These are phyloP conservation scores for Sylvilagus bachmani DNA, from an alignment of 2,113 vertebrate genomes.

Conservation along the genomic window DNA sequence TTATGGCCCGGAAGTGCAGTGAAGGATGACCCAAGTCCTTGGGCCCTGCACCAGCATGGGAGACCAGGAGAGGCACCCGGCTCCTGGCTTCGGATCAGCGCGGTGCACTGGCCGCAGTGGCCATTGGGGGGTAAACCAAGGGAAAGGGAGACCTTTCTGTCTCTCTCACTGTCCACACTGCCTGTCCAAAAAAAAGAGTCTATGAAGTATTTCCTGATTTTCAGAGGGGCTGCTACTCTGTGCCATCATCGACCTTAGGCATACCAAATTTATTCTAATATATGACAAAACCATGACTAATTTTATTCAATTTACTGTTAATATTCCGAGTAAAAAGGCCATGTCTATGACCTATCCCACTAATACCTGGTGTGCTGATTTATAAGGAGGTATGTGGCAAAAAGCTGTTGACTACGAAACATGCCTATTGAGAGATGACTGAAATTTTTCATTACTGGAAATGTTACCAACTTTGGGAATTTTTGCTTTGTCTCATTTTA, in stretches of 20 bases:
- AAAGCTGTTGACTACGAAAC: neutral
- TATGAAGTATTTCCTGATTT: neutral
- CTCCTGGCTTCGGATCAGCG: too few species aligned
- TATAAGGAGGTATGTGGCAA: neutral
- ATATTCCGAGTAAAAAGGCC: neutral
- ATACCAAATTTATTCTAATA: slow-evolving; percentile 12
- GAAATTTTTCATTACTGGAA: slow-evolving; percentile 1
- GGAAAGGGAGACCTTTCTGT: too few species aligned
- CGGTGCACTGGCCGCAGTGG: too few species aligned
- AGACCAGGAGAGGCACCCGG: too few species aligned
- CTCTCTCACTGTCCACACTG: too few species aligned
- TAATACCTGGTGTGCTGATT: neutral
- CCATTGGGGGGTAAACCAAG: too few species aligned
- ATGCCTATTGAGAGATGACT: neutral
- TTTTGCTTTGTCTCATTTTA: neutral
- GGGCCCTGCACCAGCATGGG: too few species aligned
- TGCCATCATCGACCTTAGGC: neutral
- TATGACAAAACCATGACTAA: neutral
- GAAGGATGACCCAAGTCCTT: too few species aligned
- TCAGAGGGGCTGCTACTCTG: neutral
- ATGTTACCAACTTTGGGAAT: neutral
- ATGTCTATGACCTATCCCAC: neutral
- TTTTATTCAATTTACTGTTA: neutral
- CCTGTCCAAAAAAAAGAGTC: neutral
- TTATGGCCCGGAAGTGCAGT: too few species aligned